Percentiles rank a stretch among this genome's conserved stretches.
These are phyloP conservation scores for Vulpes vulpes DNA, from an alignment of 2,113 vertebrate species.

Conservation along the genomic window DNA sequence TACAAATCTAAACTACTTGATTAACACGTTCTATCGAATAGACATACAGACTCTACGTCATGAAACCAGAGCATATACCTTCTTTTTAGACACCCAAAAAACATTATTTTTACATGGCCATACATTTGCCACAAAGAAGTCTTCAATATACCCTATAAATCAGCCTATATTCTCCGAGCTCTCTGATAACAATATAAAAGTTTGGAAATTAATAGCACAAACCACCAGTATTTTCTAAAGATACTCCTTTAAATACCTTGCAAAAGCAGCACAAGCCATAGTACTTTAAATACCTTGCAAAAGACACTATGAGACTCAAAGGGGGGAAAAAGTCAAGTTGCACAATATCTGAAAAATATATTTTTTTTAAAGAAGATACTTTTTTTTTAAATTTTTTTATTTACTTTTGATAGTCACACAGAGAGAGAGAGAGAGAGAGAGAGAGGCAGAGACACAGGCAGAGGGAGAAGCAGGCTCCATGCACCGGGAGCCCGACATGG, in stretches of 20 bases:
- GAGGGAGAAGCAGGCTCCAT: too few species aligned
- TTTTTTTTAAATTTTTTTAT: too few species aligned
- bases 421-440: too few species aligned
- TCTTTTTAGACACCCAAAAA: background rate
- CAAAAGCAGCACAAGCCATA: too few species aligned
- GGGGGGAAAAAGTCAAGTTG: background rate
- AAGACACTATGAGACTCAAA: background rate
- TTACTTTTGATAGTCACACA: too few species aligned
- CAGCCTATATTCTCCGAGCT: background rate
- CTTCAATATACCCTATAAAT: background rate
- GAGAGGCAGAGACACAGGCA: too few species aligned
- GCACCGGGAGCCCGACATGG: too few species aligned
- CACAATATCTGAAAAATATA: background rate
- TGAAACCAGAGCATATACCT: background rate
- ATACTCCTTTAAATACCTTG: background rate
- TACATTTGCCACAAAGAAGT: background rate
- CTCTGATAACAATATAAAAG: background rate
- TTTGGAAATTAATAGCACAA: background rate
- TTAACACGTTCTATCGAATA: background rate
- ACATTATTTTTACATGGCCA: background rate
- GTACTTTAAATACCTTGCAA: too few species aligned
- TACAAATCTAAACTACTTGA: background rate
- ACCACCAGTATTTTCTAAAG: background rate
- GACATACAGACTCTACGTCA: background rate
- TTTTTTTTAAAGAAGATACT: too few species aligned